Evolutionary conservation across 2,888 invertebrate species (phyloP), one percentile per base, ranked within the genome.

Genomic region (Tubulanus polymorphus): DNA sequence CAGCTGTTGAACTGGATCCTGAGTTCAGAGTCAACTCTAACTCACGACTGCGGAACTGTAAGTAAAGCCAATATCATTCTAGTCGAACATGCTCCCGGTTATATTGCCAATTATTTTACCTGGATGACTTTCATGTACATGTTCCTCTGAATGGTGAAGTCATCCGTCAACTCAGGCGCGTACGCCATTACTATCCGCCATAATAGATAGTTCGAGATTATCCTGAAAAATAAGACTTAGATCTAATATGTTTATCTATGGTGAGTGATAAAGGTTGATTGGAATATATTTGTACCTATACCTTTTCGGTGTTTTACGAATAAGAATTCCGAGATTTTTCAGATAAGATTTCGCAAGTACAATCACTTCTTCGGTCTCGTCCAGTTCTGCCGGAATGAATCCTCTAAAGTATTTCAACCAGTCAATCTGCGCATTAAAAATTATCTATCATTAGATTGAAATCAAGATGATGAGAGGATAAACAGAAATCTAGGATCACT

Each of bases 321-420:
- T 89, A 53, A 88, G 85, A 48, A 82, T 79, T 2, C 94, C 83
- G 25, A 95, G 83, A 49, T 91, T 90, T 57, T 81, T 82, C 46
- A 96, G 84, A 75, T 91, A 96, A 15, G 90, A 89, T 0, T 90
- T 89, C 0, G 93, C 93, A 76, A 92, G 93, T 1, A 94, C 90
- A 0, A 95, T 91, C 45, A 96, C 86, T 59, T 85, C 83, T 67
- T 92, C 88, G 23, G 88, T 85, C 32, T 84, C 83, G 3, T 84
- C 84, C 70, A 83, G 81, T 46, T 78, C 79, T 3, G 60, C 53
- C 0, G 68, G 69, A 45, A 75, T 56, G 54, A 72, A 72, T 2
- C 90, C 86, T 74, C 88, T 87, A 74, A 95, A 92, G 77, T 93
- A 95, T 61, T 84, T 82, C 20, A 87, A 83, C 93, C 95, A 95